Conservation (phyloP, 2,797 vertebrate species). For the Tinamus major region DNA sequence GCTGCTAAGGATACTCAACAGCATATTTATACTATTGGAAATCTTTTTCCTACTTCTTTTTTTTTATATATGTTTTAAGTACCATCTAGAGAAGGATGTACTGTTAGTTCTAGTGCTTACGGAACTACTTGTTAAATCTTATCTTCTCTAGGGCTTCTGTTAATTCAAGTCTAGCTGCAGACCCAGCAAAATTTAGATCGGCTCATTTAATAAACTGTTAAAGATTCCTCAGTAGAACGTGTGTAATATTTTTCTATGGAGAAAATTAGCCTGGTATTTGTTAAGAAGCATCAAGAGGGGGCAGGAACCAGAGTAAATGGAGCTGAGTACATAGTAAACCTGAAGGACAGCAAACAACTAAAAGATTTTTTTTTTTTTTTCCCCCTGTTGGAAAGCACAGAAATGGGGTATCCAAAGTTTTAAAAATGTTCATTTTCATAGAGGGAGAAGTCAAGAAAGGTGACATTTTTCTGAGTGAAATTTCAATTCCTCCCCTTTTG, state of each 20-base stretch:
- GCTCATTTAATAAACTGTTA: neutral
- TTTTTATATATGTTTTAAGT: neutral
- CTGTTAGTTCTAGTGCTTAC: neutral
- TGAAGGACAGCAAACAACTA: neutral
- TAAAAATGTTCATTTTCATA: neutral
- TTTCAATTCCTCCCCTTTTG: neutral
- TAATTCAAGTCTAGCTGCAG: neutral
- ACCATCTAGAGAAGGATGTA: neutral
- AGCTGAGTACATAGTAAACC: neutral
- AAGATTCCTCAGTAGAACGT: neutral
- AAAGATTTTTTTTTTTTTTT: neutral
- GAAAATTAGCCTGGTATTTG: neutral
- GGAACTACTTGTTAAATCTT: neutral
- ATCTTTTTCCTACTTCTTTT: neutral
- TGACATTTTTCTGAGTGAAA: neutral
- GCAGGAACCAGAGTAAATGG: rapidly evolving
- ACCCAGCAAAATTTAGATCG: neutral
- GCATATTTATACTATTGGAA: neutral
- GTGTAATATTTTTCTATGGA: neutral
- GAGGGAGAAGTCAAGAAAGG: neutral
- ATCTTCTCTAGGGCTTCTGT: constrained; percentile 15
- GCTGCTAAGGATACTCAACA: neutral
- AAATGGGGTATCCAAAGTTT: neutral
- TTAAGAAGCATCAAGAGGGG: neutral
- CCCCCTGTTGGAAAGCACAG: neutral